These are phyloP conservation scores for Lasioglossum figueresi DNA, from an alignment of 2,888 invertebrate genomes.

Conservation along the genomic window DNA sequence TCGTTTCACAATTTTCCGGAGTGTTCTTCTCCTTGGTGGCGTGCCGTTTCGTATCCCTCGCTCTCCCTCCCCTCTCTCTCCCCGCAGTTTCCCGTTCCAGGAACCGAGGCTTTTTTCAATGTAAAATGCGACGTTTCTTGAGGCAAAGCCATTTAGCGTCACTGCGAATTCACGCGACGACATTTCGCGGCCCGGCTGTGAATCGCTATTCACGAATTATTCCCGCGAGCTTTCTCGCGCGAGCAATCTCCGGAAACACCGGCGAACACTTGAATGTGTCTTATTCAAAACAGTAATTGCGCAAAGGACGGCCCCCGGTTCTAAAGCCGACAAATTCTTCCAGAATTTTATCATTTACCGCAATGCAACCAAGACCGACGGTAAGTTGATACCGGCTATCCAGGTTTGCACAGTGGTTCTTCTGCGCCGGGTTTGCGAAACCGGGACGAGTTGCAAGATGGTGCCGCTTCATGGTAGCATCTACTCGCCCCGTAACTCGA, in stretches of 20 bases:
- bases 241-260: background rate
- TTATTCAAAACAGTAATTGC: constrained; percentile 9
- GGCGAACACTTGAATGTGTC: background rate
- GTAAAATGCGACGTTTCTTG: constrained; percentile 45
- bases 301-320: background rate
- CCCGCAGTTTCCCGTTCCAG: background rate
- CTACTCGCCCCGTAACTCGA: background rate
- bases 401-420: background rate
- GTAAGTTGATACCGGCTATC: background rate
- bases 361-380: background rate
- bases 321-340: background rate
- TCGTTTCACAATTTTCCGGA: constrained; percentile 49
- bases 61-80: background rate
- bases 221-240: constrained; percentile 21
- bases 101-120: constrained; percentile 39
- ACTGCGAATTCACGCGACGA: constrained; percentile 46
- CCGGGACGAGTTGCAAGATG: background rate
- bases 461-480: background rate
- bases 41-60: background rate
- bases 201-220: constrained; percentile 54
- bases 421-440: background rate
- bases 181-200: constrained; percentile 42
- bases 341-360: constrained; percentile 7
- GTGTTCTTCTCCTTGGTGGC: constrained; percentile 18
- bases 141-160: constrained; percentile 50